Percentiles rank a stretch among this genome's conserved stretches.
Evolutionary conservation across 2,888 invertebrate genomes (phyloP).

Genomic region (Drosophila crucigera): DNA sequence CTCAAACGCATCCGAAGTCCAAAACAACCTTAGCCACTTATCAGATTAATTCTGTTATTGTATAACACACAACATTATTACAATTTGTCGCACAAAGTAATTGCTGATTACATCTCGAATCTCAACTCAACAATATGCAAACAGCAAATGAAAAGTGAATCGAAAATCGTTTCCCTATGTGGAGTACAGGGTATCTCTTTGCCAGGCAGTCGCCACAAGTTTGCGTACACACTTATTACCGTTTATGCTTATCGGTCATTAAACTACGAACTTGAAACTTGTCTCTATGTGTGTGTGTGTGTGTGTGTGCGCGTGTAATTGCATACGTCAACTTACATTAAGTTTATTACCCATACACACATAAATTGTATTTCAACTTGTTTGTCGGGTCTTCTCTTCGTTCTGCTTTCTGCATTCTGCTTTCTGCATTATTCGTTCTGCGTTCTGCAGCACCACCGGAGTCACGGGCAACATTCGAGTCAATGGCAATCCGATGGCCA

Average conservation of each 20-base stretch:
- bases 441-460: slow-evolving; percentile 87
- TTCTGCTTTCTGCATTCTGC: slow-evolving; percentile 5
- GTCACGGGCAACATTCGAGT: slow-evolving; percentile 90
- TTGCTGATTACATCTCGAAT: background rate
- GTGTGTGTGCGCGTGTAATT: slow-evolving; percentile 4
- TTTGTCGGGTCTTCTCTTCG: slow-evolving; percentile 29
- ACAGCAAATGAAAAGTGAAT: background rate
- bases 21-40: slow-evolving; percentile 1
- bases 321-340: slow-evolving; percentile 9
- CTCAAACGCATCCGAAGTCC: slow-evolving; percentile 24
- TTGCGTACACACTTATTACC: slow-evolving; percentile 3
- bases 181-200: background rate
- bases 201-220: background rate
- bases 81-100: background rate
- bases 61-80: background rate
- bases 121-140: background rate
- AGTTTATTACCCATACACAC: slow-evolving; percentile 3
- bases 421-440: background rate
- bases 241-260: slow-evolving; percentile 73
- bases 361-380: slow-evolving; percentile 8
- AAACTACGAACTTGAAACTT: slow-evolving; percentile 77
- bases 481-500: slow-evolving; percentile 88
- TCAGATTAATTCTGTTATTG: background rate
- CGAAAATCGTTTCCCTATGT: background rate
- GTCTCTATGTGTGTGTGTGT: background rate